Evolutionary conservation across 35 echinoderm and acorn worm genomes (phyloP), one percentile per base, ranked within the genome.

Genomic region (Patiria miniata): DNA sequence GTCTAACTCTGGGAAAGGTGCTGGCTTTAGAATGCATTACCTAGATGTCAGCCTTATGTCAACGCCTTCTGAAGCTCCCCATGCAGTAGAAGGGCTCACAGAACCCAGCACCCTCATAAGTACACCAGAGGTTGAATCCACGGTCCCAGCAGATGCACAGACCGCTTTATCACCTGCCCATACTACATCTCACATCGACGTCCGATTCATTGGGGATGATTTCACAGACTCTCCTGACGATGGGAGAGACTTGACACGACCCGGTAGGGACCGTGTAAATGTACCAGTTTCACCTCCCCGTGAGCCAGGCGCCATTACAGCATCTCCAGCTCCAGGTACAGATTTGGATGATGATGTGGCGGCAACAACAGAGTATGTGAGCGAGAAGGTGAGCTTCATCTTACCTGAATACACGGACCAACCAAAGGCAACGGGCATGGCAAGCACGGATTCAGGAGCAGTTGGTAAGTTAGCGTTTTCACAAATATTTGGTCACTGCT

Each of bases 1-100:
- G 17, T 39, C 85, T 3, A 87, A 52, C 26, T 42, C 68, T 36
- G 85, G 85, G 18, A 86, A 77, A 40, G 83, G 83, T 39, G 26
- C 2, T 15, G 83, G 83, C 58, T 26, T 86, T 17, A 37, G 65
- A 12, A 65, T 61, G 28, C 39, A 47, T n/a, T 86, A 39, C 59
- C 18, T 65, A 33, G 58, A 58, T 39, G 28, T 38, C 68, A 77
- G 59, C 59, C 83, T 68, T 8, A 33, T 19, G 59, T 50, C 78
- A 17, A 22, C 78, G 7, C 32, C 8, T 36, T 22, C 14, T 1
- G 78, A 26, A 40, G 32, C 32, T 22, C 32, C 77, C 44, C 38
- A 44, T 16, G 2, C 9, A 1, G 17, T 8, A 21, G 78, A 23
- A 40, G 44, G 22, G 18, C 18, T 78, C 44, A 52, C 78, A 5